Conservation (phyloP, 2,888 invertebrate genomes). For the Stictocephala bisonia region DNA sequence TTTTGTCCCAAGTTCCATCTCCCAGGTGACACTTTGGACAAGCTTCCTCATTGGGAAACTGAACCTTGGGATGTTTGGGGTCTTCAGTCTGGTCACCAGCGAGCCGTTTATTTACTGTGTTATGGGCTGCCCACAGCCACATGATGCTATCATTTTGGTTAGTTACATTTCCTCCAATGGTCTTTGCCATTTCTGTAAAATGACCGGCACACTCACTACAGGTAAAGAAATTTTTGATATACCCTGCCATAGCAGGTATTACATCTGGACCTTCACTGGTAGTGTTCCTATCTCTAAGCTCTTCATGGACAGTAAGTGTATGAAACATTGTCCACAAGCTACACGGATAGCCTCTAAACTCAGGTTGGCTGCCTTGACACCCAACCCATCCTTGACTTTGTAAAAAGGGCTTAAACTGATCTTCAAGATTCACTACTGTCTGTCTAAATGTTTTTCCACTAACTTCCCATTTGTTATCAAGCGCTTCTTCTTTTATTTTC, state of each 20-base stretch:
- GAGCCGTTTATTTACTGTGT: slow-evolving; percentile 90
- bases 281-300: slow-evolving; percentile 54
- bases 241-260: slow-evolving; percentile 85
- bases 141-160: slow-evolving; percentile 81
- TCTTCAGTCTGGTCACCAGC: slow-evolving; percentile 91
- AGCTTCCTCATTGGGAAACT: slow-evolving; percentile 79
- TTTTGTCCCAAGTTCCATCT: slow-evolving; percentile 71
- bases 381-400: slow-evolving; percentile 72
- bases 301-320: slow-evolving; percentile 77
- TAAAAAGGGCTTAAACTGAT: slow-evolving; percentile 65
- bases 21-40: slow-evolving; percentile 77
- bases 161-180: slow-evolving; percentile 76
- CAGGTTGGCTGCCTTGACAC: slow-evolving; percentile 82
- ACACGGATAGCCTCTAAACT: slow-evolving; percentile 90
- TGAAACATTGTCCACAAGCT: slow-evolving; percentile 97
- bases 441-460: slow-evolving; percentile 72
- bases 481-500: slow-evolving; percentile 70
- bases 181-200: slow-evolving; percentile 86
- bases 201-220: slow-evolving; percentile 92
- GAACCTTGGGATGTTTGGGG: slow-evolving; percentile 87
- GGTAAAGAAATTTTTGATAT: slow-evolving; percentile 92
- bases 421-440: slow-evolving; percentile 69
- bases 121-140: slow-evolving; percentile 96
- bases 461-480: slow-evolving; percentile 64
- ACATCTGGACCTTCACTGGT: slow-evolving; percentile 73